A percentile compares a stretch with the other conserved stretches of the same genome.
Evolutionary conservation across 1,140 invertebrate genomes (phyloP).

Genomic region (Drosophila pectinifera): DNA sequence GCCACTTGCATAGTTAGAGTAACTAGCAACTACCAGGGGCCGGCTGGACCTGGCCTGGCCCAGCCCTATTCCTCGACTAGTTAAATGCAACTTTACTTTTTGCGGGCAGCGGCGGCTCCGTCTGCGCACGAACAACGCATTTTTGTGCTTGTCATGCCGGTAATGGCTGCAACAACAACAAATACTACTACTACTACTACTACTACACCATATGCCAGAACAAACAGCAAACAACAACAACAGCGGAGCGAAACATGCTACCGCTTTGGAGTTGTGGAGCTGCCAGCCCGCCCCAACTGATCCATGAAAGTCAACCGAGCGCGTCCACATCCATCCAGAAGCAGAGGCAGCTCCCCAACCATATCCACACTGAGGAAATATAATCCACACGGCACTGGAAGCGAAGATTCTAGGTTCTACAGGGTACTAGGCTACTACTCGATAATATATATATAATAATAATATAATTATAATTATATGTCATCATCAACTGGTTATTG

Average conservation of each 20-base stretch:
- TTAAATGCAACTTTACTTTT: slow-evolving; percentile 72
- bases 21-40: slow-evolving; percentile 31
- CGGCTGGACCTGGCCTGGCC: slow-evolving; percentile 16
- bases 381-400: background rate
- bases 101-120: slow-evolving; percentile 43
- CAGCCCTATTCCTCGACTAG: slow-evolving; percentile 64
- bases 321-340: slow-evolving; percentile 65
- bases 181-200: slow-evolving; percentile 12
- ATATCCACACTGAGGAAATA: slow-evolving; percentile 10
- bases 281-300: slow-evolving; percentile 75
- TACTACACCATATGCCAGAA: slow-evolving; percentile 18
- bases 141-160: slow-evolving; percentile 84
- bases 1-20: slow-evolving; percentile 41
- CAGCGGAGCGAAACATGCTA: slow-evolving; percentile 59
- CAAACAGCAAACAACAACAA: slow-evolving; percentile 49
- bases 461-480: too few species aligned
- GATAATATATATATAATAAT: too few species aligned
- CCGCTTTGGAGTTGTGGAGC: slow-evolving; percentile 68
- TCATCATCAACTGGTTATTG: background rate
- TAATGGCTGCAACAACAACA: slow-evolving; percentile 72
- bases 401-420: background rate
- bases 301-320: slow-evolving; percentile 82
- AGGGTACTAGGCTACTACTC: background rate
- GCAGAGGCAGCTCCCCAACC: slow-evolving; percentile 28
- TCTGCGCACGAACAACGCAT: slow-evolving; percentile 76